These are phyloP conservation scores for Liolophura sinensis DNA, from an alignment of 1,140 invertebrate genomes.

Conservation along the genomic window DNA sequence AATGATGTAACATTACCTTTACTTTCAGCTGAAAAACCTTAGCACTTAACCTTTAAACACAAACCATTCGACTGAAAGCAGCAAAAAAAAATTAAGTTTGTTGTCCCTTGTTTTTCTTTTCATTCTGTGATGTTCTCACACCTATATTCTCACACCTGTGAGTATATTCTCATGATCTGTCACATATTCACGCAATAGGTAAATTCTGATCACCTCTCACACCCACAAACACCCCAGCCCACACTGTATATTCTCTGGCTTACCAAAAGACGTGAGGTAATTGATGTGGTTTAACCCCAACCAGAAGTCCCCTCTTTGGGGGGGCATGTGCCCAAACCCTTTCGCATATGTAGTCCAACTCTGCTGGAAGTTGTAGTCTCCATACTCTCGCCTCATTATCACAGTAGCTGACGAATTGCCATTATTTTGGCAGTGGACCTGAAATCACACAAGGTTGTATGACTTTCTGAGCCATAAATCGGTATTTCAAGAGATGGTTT, in stretches of 20 bases:
- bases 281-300: slow-evolving; percentile 38
- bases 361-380: slow-evolving; percentile 23
- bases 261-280: slow-evolving; percentile 29
- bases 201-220: not conserved
- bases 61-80: no score
- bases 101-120: no score
- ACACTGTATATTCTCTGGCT: not conserved
- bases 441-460: slow-evolving; percentile 3
- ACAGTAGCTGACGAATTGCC: slow-evolving; percentile 26
- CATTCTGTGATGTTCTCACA: no score
- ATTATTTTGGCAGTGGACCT: slow-evolving; percentile 31
- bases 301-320: slow-evolving; percentile 34
- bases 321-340: slow-evolving; percentile 34
- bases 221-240: no score
- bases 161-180: not conserved
- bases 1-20: no score
- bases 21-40: no score
- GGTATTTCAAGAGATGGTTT: no score
- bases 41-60: no score
- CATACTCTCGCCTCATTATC: slow-evolving; percentile 29
- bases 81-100: no score
- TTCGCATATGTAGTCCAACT: slow-evolving; percentile 26
- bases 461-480: no score
- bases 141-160: no score
- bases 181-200: not conserved